Percentiles rank a stretch among this genome's conserved stretches.
phyloP scores from a whole-genome alignment of 2,888 invertebrate genomes.

The Omphaloscelis lunosa region DNA sequence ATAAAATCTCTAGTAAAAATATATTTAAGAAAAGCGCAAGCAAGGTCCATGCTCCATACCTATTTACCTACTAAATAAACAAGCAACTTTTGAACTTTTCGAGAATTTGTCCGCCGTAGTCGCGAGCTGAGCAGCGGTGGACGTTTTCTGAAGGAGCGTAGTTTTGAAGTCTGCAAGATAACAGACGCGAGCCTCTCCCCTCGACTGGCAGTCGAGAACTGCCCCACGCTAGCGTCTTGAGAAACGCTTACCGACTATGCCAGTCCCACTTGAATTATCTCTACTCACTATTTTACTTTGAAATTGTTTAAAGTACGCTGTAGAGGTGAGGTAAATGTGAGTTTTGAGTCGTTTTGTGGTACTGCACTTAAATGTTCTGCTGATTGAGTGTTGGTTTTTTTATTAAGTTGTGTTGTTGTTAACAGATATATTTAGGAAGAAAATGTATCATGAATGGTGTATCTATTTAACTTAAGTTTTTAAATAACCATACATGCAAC shows the following conservation, averaged over 20 bases:
- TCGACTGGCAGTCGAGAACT: constrained; percentile 62
- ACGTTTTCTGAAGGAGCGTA: constrained; percentile 71
- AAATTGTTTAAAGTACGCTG: constrained; percentile 43
- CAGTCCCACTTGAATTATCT: constrained; percentile 62
- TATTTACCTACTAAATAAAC: constrained; percentile 21
- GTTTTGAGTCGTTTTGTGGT: background rate
- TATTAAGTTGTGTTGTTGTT: too few relatives aligned
- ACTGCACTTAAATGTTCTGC: background rate
- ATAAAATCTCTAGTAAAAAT: background rate
- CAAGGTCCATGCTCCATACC: background rate
- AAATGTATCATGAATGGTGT: background rate
- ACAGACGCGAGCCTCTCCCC: constrained; percentile 71
- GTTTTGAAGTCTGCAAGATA: constrained; percentile 75
- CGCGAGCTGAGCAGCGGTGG: constrained; percentile 66
- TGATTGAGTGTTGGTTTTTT: background rate
- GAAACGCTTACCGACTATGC: constrained; percentile 67
- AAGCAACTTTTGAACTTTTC: constrained; percentile 56
- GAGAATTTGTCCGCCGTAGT: constrained; percentile 58
- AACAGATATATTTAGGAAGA: background rate
- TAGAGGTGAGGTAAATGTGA: constrained; percentile 7
- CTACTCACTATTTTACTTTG: constrained; percentile 52
- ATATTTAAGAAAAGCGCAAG: background rate
- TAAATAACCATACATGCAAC: background rate
- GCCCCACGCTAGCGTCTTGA: constrained; percentile 64
- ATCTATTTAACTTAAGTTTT: background rate